These are phyloP conservation scores for Heliothis subflexa DNA, from an alignment of 1,140 invertebrate species.

Conservation along the genomic window DNA sequence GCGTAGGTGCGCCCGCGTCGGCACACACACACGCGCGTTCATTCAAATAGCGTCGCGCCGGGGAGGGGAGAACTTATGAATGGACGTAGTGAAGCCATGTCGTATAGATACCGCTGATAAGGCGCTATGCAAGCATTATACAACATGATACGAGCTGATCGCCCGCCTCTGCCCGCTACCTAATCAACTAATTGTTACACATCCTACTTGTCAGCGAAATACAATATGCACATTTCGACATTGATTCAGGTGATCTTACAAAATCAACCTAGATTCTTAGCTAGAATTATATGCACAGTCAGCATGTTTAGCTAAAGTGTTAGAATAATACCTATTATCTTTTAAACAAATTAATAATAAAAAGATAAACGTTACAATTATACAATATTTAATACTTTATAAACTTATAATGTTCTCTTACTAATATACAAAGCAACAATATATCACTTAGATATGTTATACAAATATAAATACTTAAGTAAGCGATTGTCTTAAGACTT, in stretches of 20 bases:
- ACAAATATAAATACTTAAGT: slow-evolving; percentile 47
- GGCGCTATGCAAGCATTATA: slow-evolving; percentile 66
- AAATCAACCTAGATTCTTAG: neutral
- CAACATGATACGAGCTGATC: slow-evolving; percentile 54
- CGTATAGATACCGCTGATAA: slow-evolving; percentile 81
- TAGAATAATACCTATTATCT: neutral
- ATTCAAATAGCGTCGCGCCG: slow-evolving; percentile 66
- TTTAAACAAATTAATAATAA: neutral
- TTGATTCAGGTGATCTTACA: neutral
- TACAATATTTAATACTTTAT: slow-evolving; percentile 45
- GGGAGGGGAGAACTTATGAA: slow-evolving; percentile 80
- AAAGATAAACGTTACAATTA: neutral
- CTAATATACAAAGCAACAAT: slow-evolving; percentile 54
- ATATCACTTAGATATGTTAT: slow-evolving; percentile 43
- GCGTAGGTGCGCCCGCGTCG: slow-evolving; percentile 72
- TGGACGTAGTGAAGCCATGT: slow-evolving; percentile 80
- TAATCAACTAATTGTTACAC: slow-evolving; percentile 32
- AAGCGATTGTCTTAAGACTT: slow-evolving; percentile 26
- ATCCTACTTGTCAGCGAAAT: slow-evolving; percentile 13
- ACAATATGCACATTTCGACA: slow-evolving; percentile 10
- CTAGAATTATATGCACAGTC: neutral
- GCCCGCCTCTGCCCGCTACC: slow-evolving; percentile 3
- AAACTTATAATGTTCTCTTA: slow-evolving; percentile 19
- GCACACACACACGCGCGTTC: slow-evolving; percentile 69
- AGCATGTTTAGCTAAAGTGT: neutral